A percentile compares a stretch with the other conserved stretches of the same genome.
Evolutionary conservation across 1,140 invertebrate species (phyloP).

Genomic region (Apis mellifera): DNA sequence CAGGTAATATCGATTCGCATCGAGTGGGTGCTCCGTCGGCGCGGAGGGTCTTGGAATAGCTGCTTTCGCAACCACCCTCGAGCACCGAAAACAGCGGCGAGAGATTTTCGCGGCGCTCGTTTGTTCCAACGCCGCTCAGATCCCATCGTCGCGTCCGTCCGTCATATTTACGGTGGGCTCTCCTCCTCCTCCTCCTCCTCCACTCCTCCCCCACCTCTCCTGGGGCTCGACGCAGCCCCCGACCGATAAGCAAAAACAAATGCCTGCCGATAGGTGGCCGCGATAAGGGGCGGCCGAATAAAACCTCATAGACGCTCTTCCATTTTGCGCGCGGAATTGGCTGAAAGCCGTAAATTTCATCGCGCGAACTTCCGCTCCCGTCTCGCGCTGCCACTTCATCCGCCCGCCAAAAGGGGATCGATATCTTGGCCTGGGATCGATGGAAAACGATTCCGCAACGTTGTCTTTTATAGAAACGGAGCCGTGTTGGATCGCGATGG

Average conservation of each 20-base stretch:
- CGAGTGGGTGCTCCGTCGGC: slow-evolving; percentile 39
- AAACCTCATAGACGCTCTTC: slow-evolving; percentile 70
- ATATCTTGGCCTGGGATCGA: slow-evolving; percentile 52
- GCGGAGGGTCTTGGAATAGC: slow-evolving; percentile 35
- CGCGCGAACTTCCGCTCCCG: slow-evolving; percentile 65
- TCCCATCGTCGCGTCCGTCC: slow-evolving; percentile 65
- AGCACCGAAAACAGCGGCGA: slow-evolving; percentile 57
- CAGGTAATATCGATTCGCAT: no score
- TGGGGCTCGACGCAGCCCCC: slow-evolving; percentile 54
- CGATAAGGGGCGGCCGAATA: slow-evolving; percentile 61
- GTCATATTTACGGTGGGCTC: slow-evolving; percentile 72
- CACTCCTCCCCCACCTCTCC: neutral
- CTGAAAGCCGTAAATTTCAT: slow-evolving; percentile 66
- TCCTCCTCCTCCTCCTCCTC: neutral
- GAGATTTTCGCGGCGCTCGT: slow-evolving; percentile 55
- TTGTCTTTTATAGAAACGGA: slow-evolving; percentile 1
- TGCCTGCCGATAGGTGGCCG: slow-evolving; percentile 69
- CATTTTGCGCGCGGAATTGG: slow-evolving; percentile 67
- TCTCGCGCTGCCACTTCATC: slow-evolving; percentile 54
- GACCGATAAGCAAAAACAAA: slow-evolving; percentile 76
- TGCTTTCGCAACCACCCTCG: slow-evolving; percentile 48
- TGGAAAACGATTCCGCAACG: slow-evolving; percentile 21
- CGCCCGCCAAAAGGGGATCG: slow-evolving; percentile 38
- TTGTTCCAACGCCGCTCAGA: slow-evolving; percentile 62
- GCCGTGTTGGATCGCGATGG: no score